Evolutionary conservation across 2,797 vertebrate genomes (phyloP), one percentile per base, ranked within the genome.

Genomic region (Chloroceryle amazona): DNA sequence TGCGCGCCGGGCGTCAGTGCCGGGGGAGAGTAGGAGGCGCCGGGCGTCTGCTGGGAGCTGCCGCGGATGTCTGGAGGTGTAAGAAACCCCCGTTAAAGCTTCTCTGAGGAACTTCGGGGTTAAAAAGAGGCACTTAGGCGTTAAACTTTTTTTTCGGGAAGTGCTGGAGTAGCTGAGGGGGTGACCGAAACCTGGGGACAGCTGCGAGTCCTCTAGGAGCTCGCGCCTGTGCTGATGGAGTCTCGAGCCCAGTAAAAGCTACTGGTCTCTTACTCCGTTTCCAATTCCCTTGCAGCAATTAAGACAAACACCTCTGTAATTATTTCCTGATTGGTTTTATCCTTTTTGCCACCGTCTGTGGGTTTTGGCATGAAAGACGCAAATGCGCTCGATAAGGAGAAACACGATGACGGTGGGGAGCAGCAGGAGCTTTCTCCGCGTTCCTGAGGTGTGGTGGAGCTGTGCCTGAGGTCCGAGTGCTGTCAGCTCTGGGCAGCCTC

Each of bases 331-430:
- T 23, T 4, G 17, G 1, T 26, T 67, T 15, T 13, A 10, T 3
- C 5, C 18, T 33, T 3, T 9, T 39, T 17, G 5, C 5, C 3
- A 0, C 0, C 1, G 8, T 4, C 3, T 3, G 1, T 7, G 3
- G 14, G 41, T n/a, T 18, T 39, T 12, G n/a, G 19, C 37, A 1
- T 11, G 39, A n/a, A 39, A 31, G 21, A 0, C 1, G 2, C 16
- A 4, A 19, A 6, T 49, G 3, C 26, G 6, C 4, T 18, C 4
- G 9, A 0, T 9, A 0, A 5, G 58, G 41, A 13, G 46, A 26
- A 51, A 16, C 2, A 26, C 2, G 41, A 4, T 37, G 35, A 6
- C 3, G 33, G 57, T 10, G 57, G 57, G 33, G 15, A 37, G 33
- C 33, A 25, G 55, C 35, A 8, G 22, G 1, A 13, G 29, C 9